Evolutionary conservation across 1,140 invertebrate genomes (phyloP), one percentile per base, ranked within the genome.

Genomic region (Macrocentrus cingulum): DNA sequence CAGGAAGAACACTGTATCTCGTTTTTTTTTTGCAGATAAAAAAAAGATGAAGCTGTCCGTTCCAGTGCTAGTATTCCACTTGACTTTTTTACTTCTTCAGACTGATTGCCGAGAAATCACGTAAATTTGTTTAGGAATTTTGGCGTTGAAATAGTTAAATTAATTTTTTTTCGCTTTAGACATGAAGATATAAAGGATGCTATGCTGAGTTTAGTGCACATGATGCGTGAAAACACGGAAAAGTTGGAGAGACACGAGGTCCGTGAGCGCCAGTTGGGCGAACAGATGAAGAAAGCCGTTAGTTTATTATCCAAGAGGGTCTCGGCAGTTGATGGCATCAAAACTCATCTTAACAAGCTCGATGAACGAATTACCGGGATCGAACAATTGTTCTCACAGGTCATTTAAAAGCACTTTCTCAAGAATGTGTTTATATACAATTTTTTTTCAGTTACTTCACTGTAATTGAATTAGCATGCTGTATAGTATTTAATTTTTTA

Each of bases 211-310:
- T 76, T 96, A 58, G 89, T 92, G 41, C 87, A 91, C 70, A 88
- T 91, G 73, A 87, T 92, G 74, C 82, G 89, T 18, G 84, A 85
- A 18, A 86, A 88, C 55, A 90, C 90, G 41, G 89, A 90, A 66
- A 94, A 94, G 75, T 71, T 95, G 58, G 91, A 92, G 66, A 78
- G 91, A 19, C 92, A 95, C 71, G 92, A 95, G 71, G 85, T 84
- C 53, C 79, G 92, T 11, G 91, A 93, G 69, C 84, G 88, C 36
- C 87, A 88, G 5, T 73, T 91, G 1, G 91, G 89, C 1, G 91
- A 93, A 51, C 84, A 90, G 53, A 65, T 92, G 4, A 92, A 91
- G 76, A 90, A 88, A 72, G 84, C 84, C 1, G 71, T 94, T 25
- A 70, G 79, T 0, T 71, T 82, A 0, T 71, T 94, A n/a, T 89